Conservation (phyloP, 2,888 invertebrate genomes). For the Carcina quercana region DNA sequence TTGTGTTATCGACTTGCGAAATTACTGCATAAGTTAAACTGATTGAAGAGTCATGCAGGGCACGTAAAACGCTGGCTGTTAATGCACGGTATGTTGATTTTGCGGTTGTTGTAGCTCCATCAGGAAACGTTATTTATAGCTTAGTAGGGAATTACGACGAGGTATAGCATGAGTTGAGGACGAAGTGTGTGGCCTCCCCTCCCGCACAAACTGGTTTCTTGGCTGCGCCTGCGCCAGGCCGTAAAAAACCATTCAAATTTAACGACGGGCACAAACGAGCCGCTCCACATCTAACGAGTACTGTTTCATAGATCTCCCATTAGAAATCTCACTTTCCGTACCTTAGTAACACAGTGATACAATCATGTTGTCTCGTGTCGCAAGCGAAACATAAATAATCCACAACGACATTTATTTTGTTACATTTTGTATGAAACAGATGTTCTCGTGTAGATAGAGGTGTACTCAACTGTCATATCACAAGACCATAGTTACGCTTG, state of each 20-base stretch:
- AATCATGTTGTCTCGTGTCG: constrained; percentile 45
- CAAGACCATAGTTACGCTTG: constrained; percentile 27
- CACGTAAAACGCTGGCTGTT: too few species aligned
- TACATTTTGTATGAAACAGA: constrained; percentile 45
- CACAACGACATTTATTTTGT: constrained; percentile 50
- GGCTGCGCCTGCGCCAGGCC: constrained; percentile 23
- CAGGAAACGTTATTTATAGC: too few species aligned
- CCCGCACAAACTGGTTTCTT: constrained; percentile 47
- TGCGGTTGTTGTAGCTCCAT: too few species aligned
- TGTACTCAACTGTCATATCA: constrained; percentile 37
- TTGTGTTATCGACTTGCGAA: background rate
- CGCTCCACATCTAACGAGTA: constrained; percentile 18
- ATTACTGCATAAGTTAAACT: too few species aligned
- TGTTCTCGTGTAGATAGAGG: constrained; percentile 47
- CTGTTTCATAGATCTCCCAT: constrained; percentile 39
- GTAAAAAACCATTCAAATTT: constrained; percentile 56
- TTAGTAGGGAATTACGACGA: constrained; percentile 5
- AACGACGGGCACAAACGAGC: constrained; percentile 43
- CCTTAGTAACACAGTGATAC: constrained; percentile 41
- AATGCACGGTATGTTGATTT: too few species aligned
- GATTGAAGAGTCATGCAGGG: too few species aligned
- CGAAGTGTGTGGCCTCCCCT: constrained; percentile 43
- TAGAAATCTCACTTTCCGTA: constrained; percentile 55
- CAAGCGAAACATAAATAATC: constrained; percentile 45
- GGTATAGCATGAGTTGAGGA: constrained; percentile 17